Evolutionary conservation across 2,797 vertebrate genomes (phyloP), one percentile per base, ranked within the genome.

Genomic region (Denticeps clupeoides): DNA sequence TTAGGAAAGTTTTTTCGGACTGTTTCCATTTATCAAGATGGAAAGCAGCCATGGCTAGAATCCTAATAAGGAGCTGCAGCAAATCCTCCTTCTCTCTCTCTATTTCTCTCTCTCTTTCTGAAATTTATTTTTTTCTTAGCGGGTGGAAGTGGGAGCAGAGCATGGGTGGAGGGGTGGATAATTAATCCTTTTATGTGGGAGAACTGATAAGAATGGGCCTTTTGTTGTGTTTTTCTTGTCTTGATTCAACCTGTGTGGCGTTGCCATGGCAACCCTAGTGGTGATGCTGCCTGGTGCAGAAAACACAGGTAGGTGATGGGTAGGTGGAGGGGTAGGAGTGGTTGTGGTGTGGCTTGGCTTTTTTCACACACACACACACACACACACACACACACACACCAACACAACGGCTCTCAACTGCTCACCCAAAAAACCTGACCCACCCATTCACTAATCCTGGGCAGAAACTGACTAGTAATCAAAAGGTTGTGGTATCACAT

Each of bases 1-100:
- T 81, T 73, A 69, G 72, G 65, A 67, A 74, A 72, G 62, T 77
- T 75, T 81, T n/a, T 63, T 60, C 67, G 71, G 62, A 70, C 68
- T 63, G 58, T 63, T 64, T 72, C 60, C 62, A 71, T 82, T 80
- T 74, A 77, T 82, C 71, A 71, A 69, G 73, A 76, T 65, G 55
- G 68, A 65, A 70, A 50, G 64, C 56, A 40, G 67, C 55, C 68
- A 67, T 63, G 77, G 71, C 72, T 57, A 31, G 74, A 79, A 77
- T 80, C 61, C 59, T 71, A 78, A 79, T 70, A 57, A 41, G 60
- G 40, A 48, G 21, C 65, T 55, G 60, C 50, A 5, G 63, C 56
- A 45, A 47, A 58, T 40, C 42, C 41, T 70, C 52, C 16, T 40
- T 38, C 48, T 41, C 33, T 22, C 26, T 29, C 48, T 6, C n/a